These are phyloP conservation scores for Labrus mixtus DNA, from an alignment of 2,113 vertebrate genomes.

Conservation along the genomic window DNA sequence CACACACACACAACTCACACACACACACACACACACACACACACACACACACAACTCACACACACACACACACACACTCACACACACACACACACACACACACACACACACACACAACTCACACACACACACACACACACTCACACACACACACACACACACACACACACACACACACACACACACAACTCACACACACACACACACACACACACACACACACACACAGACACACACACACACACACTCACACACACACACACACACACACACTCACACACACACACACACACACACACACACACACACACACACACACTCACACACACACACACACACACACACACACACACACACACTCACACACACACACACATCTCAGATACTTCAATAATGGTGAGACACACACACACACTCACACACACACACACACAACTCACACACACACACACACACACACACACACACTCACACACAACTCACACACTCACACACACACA, in stretches of 20 bases:
- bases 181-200: too few species aligned
- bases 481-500: conserved; percentile 54
- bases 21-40: conserved; percentile 74
- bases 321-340: conserved; percentile 55
- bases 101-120: conserved; percentile 79
- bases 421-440: conserved; percentile 83
- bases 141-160: conserved; percentile 77
- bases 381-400: conserved; percentile 89
- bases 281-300: conserved; percentile 69
- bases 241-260: conserved; percentile 82
- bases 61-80: too few species aligned
- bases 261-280: conserved; percentile 52
- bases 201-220: conserved; percentile 69
- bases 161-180: conserved; percentile 72
- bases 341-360: conserved; percentile 70
- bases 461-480: conserved; percentile 78
- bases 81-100: conserved; percentile 77
- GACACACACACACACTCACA: conserved; percentile 62
- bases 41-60: conserved; percentile 80
- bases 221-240: conserved; percentile 79
- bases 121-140: conserved; percentile 34
- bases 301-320: conserved; percentile 70
- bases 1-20: not conserved
- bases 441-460: conserved; percentile 72
- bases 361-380: conserved; percentile 84